Evolutionary conservation across 2,113 vertebrate genomes (phyloP).

Genomic region (Phainopepla nitens): DNA sequence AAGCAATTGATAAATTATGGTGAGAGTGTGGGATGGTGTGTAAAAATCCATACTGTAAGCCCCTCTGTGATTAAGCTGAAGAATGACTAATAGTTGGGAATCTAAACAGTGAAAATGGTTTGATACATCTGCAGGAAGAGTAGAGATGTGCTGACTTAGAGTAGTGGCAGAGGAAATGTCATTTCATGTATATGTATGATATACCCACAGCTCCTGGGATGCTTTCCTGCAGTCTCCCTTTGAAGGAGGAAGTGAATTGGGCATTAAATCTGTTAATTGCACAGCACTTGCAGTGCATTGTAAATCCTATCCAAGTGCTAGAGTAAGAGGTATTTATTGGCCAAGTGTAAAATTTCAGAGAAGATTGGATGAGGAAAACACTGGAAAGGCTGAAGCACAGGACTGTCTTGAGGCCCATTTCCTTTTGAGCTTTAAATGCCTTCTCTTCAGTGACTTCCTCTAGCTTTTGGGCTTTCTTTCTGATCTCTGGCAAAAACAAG

Average conservation of each 20-base stretch:
- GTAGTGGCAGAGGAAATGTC: not conserved
- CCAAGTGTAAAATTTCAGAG: not conserved
- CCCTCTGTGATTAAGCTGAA: slow-evolving; percentile 21
- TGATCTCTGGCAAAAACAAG: not conserved
- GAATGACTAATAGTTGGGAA: slow-evolving; percentile 12
- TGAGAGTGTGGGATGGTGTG: slow-evolving; percentile 55
- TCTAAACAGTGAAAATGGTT: not conserved
- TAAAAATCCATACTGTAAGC: slow-evolving; percentile 41
- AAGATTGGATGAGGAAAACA: not conserved
- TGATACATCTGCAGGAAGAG: not conserved
- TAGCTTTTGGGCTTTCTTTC: not conserved
- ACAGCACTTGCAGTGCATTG: not conserved
- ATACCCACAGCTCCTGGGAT: not conserved
- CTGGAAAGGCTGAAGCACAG: not conserved
- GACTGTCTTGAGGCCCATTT: not conserved
- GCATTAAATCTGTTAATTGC: slow-evolving; percentile 51
- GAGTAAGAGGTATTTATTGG: slow-evolving; percentile 10
- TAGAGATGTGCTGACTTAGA: not conserved
- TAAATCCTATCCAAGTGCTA: not conserved
- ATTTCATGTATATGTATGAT: not conserved
- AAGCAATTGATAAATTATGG: slow-evolving; percentile 57
- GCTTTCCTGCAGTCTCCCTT: not conserved
- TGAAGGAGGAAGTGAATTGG: slow-evolving; percentile 6
- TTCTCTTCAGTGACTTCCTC: not conserved
- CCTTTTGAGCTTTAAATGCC: not conserved